These are phyloP conservation scores for Leptinotarsa rubiginosa DNA, from an alignment of 2,888 invertebrate genomes.

Conservation along the genomic window DNA sequence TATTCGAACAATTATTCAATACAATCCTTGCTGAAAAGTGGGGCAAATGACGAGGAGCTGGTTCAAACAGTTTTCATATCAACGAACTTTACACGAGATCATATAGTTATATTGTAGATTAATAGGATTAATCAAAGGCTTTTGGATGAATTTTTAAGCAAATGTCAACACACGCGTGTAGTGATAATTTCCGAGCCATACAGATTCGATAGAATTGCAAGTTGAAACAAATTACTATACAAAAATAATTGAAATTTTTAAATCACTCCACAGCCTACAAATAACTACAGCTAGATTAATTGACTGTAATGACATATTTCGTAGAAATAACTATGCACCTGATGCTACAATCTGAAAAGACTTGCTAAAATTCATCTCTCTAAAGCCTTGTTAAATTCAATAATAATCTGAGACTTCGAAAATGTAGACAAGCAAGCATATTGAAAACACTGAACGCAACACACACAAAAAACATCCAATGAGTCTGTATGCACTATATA, in stretches of 20 bases:
- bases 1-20: not conserved
- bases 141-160: not conserved
- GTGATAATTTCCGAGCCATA: slow-evolving; percentile 4
- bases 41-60: slow-evolving; percentile 1
- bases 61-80: not conserved
- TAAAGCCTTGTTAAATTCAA: not conserved
- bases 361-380: not conserved
- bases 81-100: not conserved
- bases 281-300: not conserved
- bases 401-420: not conserved
- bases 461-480: not conserved
- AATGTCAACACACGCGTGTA: not conserved
- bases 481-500: not conserved
- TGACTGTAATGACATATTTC: not conserved
- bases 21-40: slow-evolving; percentile 1
- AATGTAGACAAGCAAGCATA: no score
- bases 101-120: not conserved
- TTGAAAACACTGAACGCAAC: not conserved
- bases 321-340: not conserved
- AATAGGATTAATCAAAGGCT: not conserved
- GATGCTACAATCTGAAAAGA: not conserved
- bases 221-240: not conserved
- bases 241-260: not conserved
- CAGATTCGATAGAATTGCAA: not conserved
- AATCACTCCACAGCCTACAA: no score